Percentiles rank a stretch among this genome's conserved stretches.
These are phyloP conservation scores for Drosophila subquinaria DNA, from an alignment of 2,888 invertebrate species.

Conservation along the genomic window DNA sequence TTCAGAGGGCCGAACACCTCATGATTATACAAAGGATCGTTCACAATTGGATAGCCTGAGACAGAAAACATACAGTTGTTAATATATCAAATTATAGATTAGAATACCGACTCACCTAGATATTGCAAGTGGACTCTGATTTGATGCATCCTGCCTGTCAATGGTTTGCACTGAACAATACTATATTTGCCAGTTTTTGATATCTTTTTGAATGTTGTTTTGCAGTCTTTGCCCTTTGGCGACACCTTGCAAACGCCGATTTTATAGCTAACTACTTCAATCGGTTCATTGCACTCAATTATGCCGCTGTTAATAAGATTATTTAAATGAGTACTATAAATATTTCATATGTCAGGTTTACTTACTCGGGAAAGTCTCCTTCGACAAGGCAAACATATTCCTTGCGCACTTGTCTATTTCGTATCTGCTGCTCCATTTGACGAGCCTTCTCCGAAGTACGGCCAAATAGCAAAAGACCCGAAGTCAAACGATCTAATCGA, in stretches of 20 bases:
- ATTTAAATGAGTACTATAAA: too few relatives aligned
- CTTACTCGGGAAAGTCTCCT: constrained; percentile 95
- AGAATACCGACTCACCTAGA: constrained; percentile 88
- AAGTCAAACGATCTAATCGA: constrained; percentile 97
- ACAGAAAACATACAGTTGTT: not conserved
- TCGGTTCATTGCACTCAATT: constrained; percentile 94
- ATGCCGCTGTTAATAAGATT: constrained; percentile 87
- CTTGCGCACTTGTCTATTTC: constrained; percentile 95
- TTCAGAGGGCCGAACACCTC: constrained; percentile 96
- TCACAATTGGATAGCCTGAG: constrained; percentile 96
- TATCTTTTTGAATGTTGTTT: constrained; percentile 95
- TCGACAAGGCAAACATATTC: constrained; percentile 98
- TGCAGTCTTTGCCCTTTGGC: constrained; percentile 95
- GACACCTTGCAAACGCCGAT: constrained; percentile 97
- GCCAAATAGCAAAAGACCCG: constrained; percentile 95
- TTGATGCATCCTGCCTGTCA: constrained; percentile 99
- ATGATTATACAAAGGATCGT: constrained; percentile 98
- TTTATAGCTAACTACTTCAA: constrained; percentile 96
- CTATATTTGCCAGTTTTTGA: constrained; percentile 95
- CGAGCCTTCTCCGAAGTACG: constrained; percentile 96
- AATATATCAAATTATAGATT: not conserved
- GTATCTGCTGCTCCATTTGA: constrained; percentile 97
- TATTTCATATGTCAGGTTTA: too few relatives aligned
- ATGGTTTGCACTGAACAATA: constrained; percentile 96
- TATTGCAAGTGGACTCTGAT: constrained; percentile 99